Evolutionary conservation across 2,113 vertebrate species (phyloP).

Genomic region (Thermophis baileyi): DNA sequence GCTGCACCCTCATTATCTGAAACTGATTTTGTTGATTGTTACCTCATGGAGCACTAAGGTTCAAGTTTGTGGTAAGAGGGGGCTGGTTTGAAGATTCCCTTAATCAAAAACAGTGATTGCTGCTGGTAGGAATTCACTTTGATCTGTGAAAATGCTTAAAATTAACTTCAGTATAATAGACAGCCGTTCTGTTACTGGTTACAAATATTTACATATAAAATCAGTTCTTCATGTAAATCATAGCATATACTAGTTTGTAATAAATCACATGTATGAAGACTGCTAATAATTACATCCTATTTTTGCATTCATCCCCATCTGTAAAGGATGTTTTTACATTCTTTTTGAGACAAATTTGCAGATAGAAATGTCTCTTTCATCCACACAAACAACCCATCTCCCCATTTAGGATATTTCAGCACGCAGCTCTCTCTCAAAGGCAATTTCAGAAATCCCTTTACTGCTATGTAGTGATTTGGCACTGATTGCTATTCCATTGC

Average conservation of each 20-base stretch:
- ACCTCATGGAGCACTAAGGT: not conserved
- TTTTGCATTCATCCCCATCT: not conserved
- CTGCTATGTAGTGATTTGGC: not conserved
- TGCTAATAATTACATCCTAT: not conserved
- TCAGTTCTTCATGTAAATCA: not conserved
- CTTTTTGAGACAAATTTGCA: not conserved
- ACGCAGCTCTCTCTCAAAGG: not conserved
- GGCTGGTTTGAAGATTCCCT: not conserved
- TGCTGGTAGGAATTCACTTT: not conserved
- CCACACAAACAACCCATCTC: not conserved
- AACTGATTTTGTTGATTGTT: not conserved
- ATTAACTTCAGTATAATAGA: not conserved
- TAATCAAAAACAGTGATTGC: not conserved
- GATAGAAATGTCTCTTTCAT: not conserved
- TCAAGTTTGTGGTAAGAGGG: not conserved
- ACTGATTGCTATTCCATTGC: not conserved
- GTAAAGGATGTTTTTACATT: not conserved
- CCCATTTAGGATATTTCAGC: not conserved
- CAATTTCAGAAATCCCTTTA: not conserved
- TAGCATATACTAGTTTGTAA: not conserved
- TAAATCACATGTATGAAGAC: not conserved
- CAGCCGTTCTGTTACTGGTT: not conserved
- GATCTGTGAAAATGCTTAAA: not conserved
- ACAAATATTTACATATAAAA: constrained; percentile 10
- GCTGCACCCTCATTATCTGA: not conserved